phyloP scores from a whole-genome alignment of 2,888 invertebrate species.

The Drosophila infuscata region DNA sequence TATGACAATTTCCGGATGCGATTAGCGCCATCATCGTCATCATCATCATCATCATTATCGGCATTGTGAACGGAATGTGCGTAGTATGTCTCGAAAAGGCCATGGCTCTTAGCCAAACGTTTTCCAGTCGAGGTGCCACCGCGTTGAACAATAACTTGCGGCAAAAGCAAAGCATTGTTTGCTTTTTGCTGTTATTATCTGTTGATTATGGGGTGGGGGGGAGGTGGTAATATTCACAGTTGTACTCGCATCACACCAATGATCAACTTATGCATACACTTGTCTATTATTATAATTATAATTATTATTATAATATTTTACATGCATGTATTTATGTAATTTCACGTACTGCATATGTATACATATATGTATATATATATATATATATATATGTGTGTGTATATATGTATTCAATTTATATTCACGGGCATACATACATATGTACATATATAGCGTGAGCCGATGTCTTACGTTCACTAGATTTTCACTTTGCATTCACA shows the following conservation, averaged over 20 bases:
- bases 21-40: constrained; percentile 52
- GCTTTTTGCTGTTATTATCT: constrained; percentile 35
- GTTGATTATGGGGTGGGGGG: constrained; percentile 47
- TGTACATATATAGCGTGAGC: constrained; percentile 41
- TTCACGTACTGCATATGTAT: constrained; percentile 3
- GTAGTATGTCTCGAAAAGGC: constrained; percentile 31
- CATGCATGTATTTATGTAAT: constrained; percentile 23
- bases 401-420: constrained; percentile 16
- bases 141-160: constrained; percentile 45
- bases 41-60: constrained; percentile 47
- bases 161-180: constrained; percentile 55
- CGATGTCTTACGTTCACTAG: constrained; percentile 41
- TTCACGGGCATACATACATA: constrained; percentile 19
- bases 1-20: constrained; percentile 68
- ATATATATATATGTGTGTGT: constrained; percentile 1
- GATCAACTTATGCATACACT: constrained; percentile 48
- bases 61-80: constrained; percentile 46
- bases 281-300: constrained; percentile 4
- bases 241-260: constrained; percentile 40
- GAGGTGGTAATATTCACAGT: constrained; percentile 15
- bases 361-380: neutral
- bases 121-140: constrained; percentile 23
- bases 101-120: constrained; percentile 53
- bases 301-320: constrained; percentile 5
- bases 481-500: constrained; percentile 75